Evolutionary conservation across 1,140 invertebrate genomes (phyloP), one percentile per base, ranked within the genome.

Genomic region (Diorhabda elongata): DNA sequence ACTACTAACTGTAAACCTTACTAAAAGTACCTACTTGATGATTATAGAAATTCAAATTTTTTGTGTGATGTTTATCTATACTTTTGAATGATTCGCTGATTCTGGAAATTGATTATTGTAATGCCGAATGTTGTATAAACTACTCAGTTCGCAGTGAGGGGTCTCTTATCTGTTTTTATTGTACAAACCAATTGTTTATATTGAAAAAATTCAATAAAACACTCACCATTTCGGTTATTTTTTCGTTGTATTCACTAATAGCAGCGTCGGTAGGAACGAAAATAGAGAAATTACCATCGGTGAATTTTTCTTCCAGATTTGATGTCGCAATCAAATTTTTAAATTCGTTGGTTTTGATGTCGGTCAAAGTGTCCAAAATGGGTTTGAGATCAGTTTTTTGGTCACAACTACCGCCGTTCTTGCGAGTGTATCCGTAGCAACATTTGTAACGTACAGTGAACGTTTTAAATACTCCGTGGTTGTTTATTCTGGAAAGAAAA

Each of bases 371-470:
- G 11, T 84, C 81, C 60, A 82, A 71, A 56, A 86, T 71, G 26
- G 81, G 80, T 72, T 85, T 84, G 67, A 86, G 79, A 58, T 85
- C 81, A 42, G 84, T 80, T 80, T 86, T 81, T 77, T 85, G 82
- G 71, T 78, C 72, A 77, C 85, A 84, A 69, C 81, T 79, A 74
- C 80, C 73, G 9, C 80, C 81, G 5, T 78, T 75, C 63, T 81
- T 76, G 67, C 85, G 81, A 66, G 81, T 78, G 78, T 82, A 87
- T 26, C 87, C 87, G 69, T 87, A 83, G 73, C 87, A 89, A 72
- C 87, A 89, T 75, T 87, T 85, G 65, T 87, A 86, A 59, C 83
- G 85, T 64, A 86, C 77, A 8, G 82, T 83, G 69, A 85, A 76
- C 26, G 85, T 87, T 77, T 86, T 87, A 71, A 84, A 82, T 42